phyloP scores from a whole-genome alignment of 2,888 invertebrate genomes.

The Timandra comae region DNA sequence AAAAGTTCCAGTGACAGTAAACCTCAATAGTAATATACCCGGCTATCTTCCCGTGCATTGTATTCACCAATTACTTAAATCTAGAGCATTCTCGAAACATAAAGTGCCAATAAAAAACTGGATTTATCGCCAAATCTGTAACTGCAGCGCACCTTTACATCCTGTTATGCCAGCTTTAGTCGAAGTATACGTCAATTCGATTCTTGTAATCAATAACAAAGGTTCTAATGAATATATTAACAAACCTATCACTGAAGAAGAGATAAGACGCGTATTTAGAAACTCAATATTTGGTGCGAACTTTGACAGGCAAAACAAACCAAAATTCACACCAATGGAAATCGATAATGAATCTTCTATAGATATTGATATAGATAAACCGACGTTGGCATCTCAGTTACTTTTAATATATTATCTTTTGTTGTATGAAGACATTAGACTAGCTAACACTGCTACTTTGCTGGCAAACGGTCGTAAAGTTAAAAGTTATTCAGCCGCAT shows the following conservation, averaged over 20 bases:
- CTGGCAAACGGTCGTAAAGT: constrained; percentile 83
- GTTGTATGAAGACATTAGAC: constrained; percentile 92
- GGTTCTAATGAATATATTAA: constrained; percentile 87
- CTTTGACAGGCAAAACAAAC: constrained; percentile 77
- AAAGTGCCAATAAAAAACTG: constrained; percentile 97
- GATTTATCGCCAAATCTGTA: constrained; percentile 96
- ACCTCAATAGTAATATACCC: constrained; percentile 90
- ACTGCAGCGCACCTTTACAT: constrained; percentile 92
- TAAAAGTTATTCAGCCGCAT: constrained; percentile 90
- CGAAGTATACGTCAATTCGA: constrained; percentile 96
- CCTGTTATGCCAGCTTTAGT: constrained; percentile 94
- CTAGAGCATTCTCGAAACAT: constrained; percentile 95
- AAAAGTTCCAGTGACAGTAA: constrained; percentile 94
- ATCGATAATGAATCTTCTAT: constrained; percentile 72
- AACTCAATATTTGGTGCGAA: constrained; percentile 86
- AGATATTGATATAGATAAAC: constrained; percentile 77
- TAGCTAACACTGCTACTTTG: constrained; percentile 82
- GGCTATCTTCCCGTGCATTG: constrained; percentile 97
- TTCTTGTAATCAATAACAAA: constrained; percentile 83
- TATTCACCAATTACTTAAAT: constrained; percentile 95
- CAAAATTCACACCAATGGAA: constrained; percentile 67
- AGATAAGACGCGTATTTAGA: constrained; percentile 89
- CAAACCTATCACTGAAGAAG: constrained; percentile 92
- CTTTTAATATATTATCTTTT: constrained; percentile 93
- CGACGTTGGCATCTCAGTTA: constrained; percentile 89